A percentile compares a stretch with the other conserved stretches of the same genome.
Conservation (phyloP, 2,888 invertebrate genomes). For the Zelleria hepariella region DNA sequence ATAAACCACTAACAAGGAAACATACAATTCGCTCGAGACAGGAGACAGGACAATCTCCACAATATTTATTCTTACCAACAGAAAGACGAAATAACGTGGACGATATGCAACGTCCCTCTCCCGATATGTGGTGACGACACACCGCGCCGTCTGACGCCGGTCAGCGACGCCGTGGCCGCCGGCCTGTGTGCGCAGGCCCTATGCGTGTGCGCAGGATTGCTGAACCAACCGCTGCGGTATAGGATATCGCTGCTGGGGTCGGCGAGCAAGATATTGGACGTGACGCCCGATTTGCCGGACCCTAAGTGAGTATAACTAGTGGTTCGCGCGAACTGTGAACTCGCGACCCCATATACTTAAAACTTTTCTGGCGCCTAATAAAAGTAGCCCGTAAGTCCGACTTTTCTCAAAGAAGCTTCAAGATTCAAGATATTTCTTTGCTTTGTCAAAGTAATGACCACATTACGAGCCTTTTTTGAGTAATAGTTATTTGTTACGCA, state of each 20-base stretch:
- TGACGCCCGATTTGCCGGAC: constrained; percentile 69
- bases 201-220: constrained; percentile 83
- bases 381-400: too few relatives aligned
- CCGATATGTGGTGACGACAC: constrained; percentile 48
- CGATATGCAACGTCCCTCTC: constrained; percentile 42
- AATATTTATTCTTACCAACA: constrained; percentile 16
- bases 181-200: constrained; percentile 90
- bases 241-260: constrained; percentile 86
- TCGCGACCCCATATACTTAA: too few relatives aligned
- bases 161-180: constrained; percentile 74
- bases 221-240: constrained; percentile 90
- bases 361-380: too few relatives aligned
- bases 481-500: too few relatives aligned
- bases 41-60: too few relatives aligned
- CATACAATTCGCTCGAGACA: too few relatives aligned
- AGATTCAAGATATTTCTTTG: too few relatives aligned
- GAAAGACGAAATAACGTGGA: constrained; percentile 42
- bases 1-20: too few relatives aligned
- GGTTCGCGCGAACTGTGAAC: too few relatives aligned
- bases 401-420: too few relatives aligned
- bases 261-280: constrained; percentile 84
- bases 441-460: too few relatives aligned
- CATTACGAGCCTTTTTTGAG: too few relatives aligned
- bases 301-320: constrained; percentile 40
- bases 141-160: not conserved